phyloP scores from a whole-genome alignment of 2,113 vertebrate species.

The Hiodon tergisus region DNA sequence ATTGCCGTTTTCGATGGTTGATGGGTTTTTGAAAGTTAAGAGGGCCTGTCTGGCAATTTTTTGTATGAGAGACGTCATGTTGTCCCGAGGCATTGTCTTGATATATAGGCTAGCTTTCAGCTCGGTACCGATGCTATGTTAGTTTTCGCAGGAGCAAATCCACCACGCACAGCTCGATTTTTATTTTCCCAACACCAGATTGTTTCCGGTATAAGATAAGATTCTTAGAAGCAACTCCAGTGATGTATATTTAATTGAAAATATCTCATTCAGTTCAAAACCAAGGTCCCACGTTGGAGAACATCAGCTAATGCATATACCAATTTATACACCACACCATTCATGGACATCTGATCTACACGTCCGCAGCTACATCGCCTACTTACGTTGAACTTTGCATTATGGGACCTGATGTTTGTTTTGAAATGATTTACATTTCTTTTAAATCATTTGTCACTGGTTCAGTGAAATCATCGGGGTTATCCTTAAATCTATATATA shows the following conservation, averaged over 20 bases:
- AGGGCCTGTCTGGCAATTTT: constrained; percentile 79
- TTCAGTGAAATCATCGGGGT: background rate
- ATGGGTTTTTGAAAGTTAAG: constrained; percentile 63
- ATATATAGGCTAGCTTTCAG: background rate
- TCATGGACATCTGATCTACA: constrained; percentile 42
- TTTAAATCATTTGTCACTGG: background rate
- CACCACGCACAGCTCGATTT: background rate
- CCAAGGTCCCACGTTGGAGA: constrained; percentile 15
- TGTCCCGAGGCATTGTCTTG: constrained; percentile 75
- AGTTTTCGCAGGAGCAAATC: constrained; percentile 4
- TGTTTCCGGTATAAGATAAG: background rate
- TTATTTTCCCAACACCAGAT: background rate
- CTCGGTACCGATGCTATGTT: background rate
- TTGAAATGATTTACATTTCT: background rate
- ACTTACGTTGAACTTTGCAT: constrained; percentile 39
- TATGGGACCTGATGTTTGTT: constrained; percentile 63
- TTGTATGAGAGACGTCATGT: constrained; percentile 80
- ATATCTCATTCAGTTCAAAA: constrained; percentile 11
- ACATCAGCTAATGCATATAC: constrained; percentile 16
- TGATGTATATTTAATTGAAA: rapidly evolving
- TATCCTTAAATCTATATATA: background rate
- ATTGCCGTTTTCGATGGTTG: constrained; percentile 31
- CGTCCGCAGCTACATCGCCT: constrained; percentile 32
- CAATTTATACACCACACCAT: constrained; percentile 49
- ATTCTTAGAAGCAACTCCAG: background rate